phyloP scores from a whole-genome alignment of 1,140 invertebrate genomes.

The Pseudomyrmex sp. region DNA sequence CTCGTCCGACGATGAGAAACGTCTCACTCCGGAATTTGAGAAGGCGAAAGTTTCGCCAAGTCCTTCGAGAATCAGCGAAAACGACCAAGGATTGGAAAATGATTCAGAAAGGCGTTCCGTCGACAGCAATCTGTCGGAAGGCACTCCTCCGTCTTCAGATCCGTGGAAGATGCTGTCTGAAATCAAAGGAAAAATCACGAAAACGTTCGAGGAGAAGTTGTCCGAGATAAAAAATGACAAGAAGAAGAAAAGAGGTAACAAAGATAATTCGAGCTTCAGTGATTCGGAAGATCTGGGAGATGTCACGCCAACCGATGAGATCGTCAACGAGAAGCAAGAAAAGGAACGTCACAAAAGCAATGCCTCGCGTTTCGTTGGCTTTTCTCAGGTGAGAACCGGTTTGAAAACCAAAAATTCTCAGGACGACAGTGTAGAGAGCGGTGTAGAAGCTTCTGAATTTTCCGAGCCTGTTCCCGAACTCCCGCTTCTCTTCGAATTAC shows the following conservation, averaged over 20 bases:
- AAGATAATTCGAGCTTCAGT: conserved; percentile 86
- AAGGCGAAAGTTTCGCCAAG: conserved; percentile 68
- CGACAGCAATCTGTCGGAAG: conserved; percentile 81
- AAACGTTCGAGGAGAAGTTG: conserved; percentile 88
- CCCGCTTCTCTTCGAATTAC: neutral
- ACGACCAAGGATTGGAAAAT: conserved; percentile 71
- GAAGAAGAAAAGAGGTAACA: conserved; percentile 77
- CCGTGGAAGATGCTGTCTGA: conserved; percentile 86
- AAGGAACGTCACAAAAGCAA: conserved; percentile 67
- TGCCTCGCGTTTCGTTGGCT: conserved; percentile 78
- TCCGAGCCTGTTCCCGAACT: conserved; percentile 74
- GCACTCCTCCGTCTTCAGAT: conserved; percentile 84
- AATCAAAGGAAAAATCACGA: conserved; percentile 87
- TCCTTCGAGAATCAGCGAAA: conserved; percentile 75
- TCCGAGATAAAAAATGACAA: conserved; percentile 86
- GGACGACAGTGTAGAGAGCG: conserved; percentile 85
- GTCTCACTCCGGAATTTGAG: conserved; percentile 84
- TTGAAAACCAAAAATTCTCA: conserved; percentile 80
- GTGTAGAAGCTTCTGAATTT: conserved; percentile 85
- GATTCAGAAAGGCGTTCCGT: conserved; percentile 82
- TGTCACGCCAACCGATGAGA: conserved; percentile 79
- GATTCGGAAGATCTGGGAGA: conserved; percentile 86
- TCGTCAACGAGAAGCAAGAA: conserved; percentile 72
- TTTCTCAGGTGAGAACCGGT: conserved; percentile 81
- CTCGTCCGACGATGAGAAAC: conserved; percentile 87